Conservation (phyloP, 1,140 invertebrate genomes). For the Drepana arcuata region DNA sequence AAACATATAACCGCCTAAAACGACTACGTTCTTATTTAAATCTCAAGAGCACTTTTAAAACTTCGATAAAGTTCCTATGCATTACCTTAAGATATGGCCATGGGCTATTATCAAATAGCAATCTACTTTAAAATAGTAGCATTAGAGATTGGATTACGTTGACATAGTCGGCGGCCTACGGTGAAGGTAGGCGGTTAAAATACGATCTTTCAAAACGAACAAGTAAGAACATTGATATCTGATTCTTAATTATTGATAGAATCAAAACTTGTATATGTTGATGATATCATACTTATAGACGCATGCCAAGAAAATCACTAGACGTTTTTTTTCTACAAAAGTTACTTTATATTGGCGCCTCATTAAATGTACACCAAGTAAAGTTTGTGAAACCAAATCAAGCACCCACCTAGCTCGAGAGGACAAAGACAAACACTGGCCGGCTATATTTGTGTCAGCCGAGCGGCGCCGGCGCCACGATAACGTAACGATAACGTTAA, state of each 20-base stretch:
- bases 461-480: constrained; percentile 53
- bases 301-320: neutral
- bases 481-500: constrained; percentile 59
- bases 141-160: too few relatives aligned
- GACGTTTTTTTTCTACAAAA: neutral
- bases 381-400: constrained; percentile 8
- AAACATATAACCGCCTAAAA: too few relatives aligned
- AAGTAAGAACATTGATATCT: too few relatives aligned
- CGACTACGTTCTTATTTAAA: too few relatives aligned
- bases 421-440: constrained; percentile 30
- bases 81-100: too few relatives aligned
- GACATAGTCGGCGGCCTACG: too few relatives aligned
- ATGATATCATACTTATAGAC: neutral
- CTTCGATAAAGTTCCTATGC: too few relatives aligned
- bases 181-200: too few relatives aligned
- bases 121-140: too few relatives aligned
- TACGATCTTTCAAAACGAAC: too few relatives aligned
- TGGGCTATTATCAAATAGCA: too few relatives aligned
- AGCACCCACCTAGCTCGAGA: constrained; percentile 18
- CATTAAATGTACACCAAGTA: constrained; percentile 5
- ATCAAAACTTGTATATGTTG: neutral
- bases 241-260: neutral
- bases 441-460: constrained; percentile 40
- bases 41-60: too few relatives aligned
- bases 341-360: neutral